phyloP scores from a whole-genome alignment of 2,113 vertebrate species.

The Oreotrochilus melanogaster region DNA sequence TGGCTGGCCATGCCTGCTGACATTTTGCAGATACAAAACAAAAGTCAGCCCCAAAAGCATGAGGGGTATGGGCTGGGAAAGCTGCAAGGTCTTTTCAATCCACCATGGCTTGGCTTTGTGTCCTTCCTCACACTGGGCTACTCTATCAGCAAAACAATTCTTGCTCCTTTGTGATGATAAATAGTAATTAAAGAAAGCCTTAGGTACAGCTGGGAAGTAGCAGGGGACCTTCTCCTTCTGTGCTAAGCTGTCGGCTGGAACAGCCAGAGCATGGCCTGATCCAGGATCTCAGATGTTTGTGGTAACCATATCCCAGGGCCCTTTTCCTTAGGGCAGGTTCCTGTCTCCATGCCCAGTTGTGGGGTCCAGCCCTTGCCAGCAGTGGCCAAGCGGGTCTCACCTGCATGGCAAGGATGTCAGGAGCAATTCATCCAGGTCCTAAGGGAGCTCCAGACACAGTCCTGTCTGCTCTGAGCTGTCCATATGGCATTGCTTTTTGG shows the following conservation, averaged over 20 bases:
- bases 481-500: background rate
- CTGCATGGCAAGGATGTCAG: background rate
- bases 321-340: background rate
- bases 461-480: background rate
- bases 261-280: background rate
- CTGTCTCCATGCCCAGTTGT: background rate
- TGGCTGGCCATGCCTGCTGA: fast-evolving
- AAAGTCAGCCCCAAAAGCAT: background rate
- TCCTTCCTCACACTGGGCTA: background rate
- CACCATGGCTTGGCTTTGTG: background rate
- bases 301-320: background rate
- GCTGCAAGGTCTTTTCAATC: background rate
- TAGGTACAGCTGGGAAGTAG: background rate
- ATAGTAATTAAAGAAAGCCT: background rate
- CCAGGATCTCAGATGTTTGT: background rate
- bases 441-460: background rate
- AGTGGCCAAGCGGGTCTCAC: background rate
- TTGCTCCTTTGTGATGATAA: background rate
- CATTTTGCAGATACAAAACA: background rate
- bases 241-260: background rate
- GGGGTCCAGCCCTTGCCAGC: background rate
- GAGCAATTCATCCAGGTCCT: background rate
- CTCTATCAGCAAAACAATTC: background rate
- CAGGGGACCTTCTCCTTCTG: background rate
- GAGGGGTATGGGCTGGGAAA: fast-evolving